Evolutionary conservation across 2,113 vertebrate species (phyloP), one percentile per base, ranked within the genome.

Genomic region (Onychorhynchus coronatus): DNA sequence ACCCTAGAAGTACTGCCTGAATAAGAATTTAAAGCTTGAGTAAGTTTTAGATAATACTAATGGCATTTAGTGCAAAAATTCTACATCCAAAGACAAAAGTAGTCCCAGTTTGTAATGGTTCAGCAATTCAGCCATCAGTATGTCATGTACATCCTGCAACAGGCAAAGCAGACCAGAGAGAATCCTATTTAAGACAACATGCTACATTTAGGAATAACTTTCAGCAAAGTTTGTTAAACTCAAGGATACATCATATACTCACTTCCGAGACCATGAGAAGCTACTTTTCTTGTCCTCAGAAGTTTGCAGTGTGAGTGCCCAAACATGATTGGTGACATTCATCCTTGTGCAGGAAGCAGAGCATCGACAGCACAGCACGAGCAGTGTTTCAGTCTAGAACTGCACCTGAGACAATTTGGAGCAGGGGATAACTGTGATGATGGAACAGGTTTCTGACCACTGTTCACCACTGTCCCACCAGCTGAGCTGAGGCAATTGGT

Each of bases 311-410:
- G 10, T 19, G n/a, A 75, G 33, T 23, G 21, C 39, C 35, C 61
- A 52, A 67, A 47, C 15, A 12, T 13, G 6, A 23, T 4, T 27
- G 19, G 7, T 39, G 41, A 50, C 79, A 80, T 52, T n/a, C 50
- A 37, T 39, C 44, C 65, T 22, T 6, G 30, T 8, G 72, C 46
- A 23, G 85, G 44, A 59, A 56, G 82, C 50, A 21, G 63, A 73
- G n/a, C 71, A 49, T 0, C 30, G 66, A 10, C n/a, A 75, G 52
- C 37, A 23, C 7, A 50, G 37, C 59, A 12, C 0, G 27, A 52
- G 16, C 50, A 55, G 46, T 1, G 9, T 17, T 66, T 46, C 59
- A 28, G 20, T 31, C 82, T 66, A 46, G 52, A 83, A 13, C 30
- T 25, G 42, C 55, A 30, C 19, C 4, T 1, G 24, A 52, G 58